These are phyloP conservation scores for Talpa occidentalis DNA, from an alignment of 2,113 vertebrate species.

Conservation along the genomic window DNA sequence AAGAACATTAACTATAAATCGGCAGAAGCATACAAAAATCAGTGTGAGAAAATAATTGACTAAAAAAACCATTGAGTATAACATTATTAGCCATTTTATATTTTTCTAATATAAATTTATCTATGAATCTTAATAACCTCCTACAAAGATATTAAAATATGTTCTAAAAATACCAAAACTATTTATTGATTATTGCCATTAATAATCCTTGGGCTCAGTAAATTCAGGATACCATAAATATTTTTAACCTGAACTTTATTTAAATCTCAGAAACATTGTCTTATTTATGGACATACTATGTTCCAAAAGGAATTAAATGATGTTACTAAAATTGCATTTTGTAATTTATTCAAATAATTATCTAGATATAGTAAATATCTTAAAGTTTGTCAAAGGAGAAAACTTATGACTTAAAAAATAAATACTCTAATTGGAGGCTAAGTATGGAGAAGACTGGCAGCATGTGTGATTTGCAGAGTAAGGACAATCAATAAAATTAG, in stretches of 20 bases:
- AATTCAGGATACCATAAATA: background rate
- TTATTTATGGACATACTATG: background rate
- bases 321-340: background rate
- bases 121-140: background rate
- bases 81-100: constrained; percentile 35
- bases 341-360: background rate
- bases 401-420: constrained; percentile 1
- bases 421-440: background rate
- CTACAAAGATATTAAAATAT: background rate
- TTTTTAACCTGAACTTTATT: background rate
- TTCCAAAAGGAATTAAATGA: background rate
- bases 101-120: constrained; percentile 29
- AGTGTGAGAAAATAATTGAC: constrained; percentile 25
- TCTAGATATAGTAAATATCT: background rate
- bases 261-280: background rate
- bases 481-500: background rate
- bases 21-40: background rate
- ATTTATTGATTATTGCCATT: background rate
- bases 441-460: background rate
- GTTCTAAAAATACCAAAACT: constrained; percentile 7
- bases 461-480: background rate
- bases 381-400: background rate
- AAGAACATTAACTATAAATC: constrained; percentile 57
- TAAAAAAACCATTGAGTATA: constrained; percentile 1
- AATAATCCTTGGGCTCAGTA: background rate